Evolutionary conservation across 2,113 vertebrate species (phyloP).

Genomic region (Carettochelys insculpta): DNA sequence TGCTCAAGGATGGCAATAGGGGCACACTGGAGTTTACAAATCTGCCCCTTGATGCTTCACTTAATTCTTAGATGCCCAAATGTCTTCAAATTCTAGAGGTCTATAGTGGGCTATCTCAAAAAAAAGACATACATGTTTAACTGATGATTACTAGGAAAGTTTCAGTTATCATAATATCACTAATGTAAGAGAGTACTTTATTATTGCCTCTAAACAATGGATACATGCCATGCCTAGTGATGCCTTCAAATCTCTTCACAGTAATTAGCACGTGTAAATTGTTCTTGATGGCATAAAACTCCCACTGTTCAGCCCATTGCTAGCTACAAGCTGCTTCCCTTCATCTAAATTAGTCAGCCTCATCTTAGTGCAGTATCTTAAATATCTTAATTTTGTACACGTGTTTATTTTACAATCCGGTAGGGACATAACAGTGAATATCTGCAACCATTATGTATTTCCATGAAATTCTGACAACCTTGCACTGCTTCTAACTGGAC

Average conservation of each 20-base stretch:
- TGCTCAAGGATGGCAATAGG: neutral
- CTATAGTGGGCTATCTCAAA: neutral
- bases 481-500: neutral
- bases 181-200: neutral
- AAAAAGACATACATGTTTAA: constrained; percentile 1
- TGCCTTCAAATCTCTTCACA: neutral
- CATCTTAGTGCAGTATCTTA: constrained; percentile 22
- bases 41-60: neutral
- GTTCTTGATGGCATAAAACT: constrained; percentile 50
- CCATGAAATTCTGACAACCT: neutral
- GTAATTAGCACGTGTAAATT: constrained; percentile 67
- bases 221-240: neutral
- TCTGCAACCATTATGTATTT: constrained; percentile 1
- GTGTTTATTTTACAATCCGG: constrained; percentile 33
- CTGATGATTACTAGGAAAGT: neutral
- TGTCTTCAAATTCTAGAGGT: neutral
- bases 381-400: constrained; percentile 12
- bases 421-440: constrained; percentile 34
- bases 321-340: constrained; percentile 32
- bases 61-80: neutral
- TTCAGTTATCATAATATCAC: constrained; percentile 8
- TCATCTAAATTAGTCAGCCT: constrained; percentile 36
- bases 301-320: constrained; percentile 24
- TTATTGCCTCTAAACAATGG: constrained; percentile 44
- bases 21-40: neutral